Evolutionary conservation across 2,888 invertebrate genomes (phyloP).

Genomic region (Gisinianus flammeolus): DNA sequence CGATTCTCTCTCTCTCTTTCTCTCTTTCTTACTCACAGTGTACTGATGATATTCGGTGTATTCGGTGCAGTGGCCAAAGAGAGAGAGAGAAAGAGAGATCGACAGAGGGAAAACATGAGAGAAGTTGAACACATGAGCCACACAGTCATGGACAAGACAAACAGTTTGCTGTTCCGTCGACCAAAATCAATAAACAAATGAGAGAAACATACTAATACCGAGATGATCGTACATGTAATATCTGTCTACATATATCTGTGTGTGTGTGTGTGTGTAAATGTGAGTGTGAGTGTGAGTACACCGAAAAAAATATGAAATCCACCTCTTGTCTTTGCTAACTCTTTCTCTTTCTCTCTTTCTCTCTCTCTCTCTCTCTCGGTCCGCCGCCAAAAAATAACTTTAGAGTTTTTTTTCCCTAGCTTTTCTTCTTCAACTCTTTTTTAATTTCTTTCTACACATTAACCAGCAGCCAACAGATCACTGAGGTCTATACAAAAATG

Average conservation of each 20-base stretch:
- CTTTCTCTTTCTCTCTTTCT: too few species aligned
- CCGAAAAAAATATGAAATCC: not conserved
- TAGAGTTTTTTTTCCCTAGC: conserved; percentile 27
- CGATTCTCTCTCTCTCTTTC: not conserved
- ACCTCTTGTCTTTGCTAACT: not conserved
- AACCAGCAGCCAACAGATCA: not conserved
- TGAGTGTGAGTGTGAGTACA: not conserved
- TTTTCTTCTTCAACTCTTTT: conserved; percentile 28
- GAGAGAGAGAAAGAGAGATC: not conserved
- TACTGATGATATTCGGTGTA: not conserved
- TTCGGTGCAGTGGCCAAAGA: not conserved
- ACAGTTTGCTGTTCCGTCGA: conserved; percentile 44
- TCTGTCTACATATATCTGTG: too few species aligned
- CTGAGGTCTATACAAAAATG: too few species aligned
- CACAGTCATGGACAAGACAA: conserved; percentile 35
- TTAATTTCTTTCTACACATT: conserved; percentile 10
- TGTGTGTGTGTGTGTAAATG: not conserved
- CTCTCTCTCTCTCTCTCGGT: conserved; percentile 1
- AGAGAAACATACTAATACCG: not conserved
- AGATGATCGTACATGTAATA: not conserved
- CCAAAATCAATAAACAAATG: conserved; percentile 49
- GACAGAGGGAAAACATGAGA: not conserved
- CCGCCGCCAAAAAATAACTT: conserved; percentile 27
- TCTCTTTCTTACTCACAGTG: not conserved
- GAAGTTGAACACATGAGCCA: conserved; percentile 25